Evolutionary conservation across 2,888 invertebrate genomes (phyloP), one percentile per base, ranked within the genome.

Genomic region (Linnaemya vulpina): DNA sequence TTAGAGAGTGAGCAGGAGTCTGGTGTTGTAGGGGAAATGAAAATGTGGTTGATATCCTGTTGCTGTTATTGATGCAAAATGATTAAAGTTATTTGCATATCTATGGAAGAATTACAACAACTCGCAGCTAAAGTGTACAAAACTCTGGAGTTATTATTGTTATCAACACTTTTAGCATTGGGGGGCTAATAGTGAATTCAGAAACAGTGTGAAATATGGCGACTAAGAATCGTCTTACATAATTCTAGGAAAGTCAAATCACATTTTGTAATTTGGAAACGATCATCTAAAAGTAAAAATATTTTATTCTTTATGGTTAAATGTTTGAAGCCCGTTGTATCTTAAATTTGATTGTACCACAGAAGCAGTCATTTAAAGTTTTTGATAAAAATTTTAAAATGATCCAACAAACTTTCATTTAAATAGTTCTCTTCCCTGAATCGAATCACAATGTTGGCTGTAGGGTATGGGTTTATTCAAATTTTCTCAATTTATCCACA

Each of bases 51-150:
- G 82, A 85, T 85, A 82, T 85, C 85, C 85, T 85, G 82, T 85
- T 85, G 85, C 80, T 79, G 85, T 75, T 82, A 85, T 85, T 85
- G 85, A 85, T 85, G 85, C 85, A 75, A 82, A 85, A 82, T 82
- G 82, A 79, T 85, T 82, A 67, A 35, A 79, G 82, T 67, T 82
- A 85, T 85, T 82, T 82, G 82, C 82, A 85, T 82, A 85, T 82
- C 78, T 73, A 71, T 75, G 53, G 53, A 75, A 78, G 71, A 51
- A 30, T 30, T 65, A 20, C n/a, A 65, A 22, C 17, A 46, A 25
- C 43, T 43, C 17, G 43, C 43, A 70, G 40, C 51, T 51, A 30
- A 17, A 49, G 60, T 17, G 10, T 40, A 49, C n/a, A n/a, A 9
- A 30, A 55, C 15, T 53, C 5, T 46, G 17, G 55, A 70, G 38